A percentile compares a stretch with the other conserved stretches of the same genome.
phyloP scores from a whole-genome alignment of 1,140 invertebrate genomes.

The Pseudomyrmex sp. region DNA sequence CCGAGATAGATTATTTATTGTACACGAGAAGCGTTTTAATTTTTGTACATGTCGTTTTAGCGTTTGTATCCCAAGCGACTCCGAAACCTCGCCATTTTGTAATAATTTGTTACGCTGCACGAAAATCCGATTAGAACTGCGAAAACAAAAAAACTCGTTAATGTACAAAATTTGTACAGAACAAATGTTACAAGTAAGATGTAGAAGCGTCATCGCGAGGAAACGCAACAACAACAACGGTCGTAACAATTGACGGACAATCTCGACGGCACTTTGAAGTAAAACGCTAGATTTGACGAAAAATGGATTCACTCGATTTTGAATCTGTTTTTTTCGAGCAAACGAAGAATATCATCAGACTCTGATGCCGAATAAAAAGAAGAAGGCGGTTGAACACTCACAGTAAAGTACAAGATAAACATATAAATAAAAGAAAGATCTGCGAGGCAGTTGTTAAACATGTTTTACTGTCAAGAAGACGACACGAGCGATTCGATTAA shows the following conservation, averaged over 20 bases:
- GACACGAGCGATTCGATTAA: too few species aligned
- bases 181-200: neutral
- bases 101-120: slow-evolving; percentile 5
- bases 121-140: neutral
- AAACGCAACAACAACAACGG: neutral
- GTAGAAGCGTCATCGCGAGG: neutral
- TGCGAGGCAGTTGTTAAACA: too few species aligned
- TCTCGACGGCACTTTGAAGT: slow-evolving; percentile 7
- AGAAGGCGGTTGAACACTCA: too few species aligned
- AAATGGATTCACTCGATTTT: neutral
- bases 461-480: too few species aligned
- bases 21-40: neutral
- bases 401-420: too few species aligned
- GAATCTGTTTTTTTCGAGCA: neutral
- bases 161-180: neutral
- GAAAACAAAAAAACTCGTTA: neutral
- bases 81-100: slow-evolving; percentile 3
- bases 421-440: too few species aligned
- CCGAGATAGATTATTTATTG: slow-evolving; percentile 2
- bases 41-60: neutral
- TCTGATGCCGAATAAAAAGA: neutral
- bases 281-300: neutral
- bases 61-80: neutral
- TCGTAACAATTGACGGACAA: neutral
- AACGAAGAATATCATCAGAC: neutral